Evolutionary conservation across 1,140 invertebrate genomes (phyloP).

Genomic region (Heliconius hewitsoni): DNA sequence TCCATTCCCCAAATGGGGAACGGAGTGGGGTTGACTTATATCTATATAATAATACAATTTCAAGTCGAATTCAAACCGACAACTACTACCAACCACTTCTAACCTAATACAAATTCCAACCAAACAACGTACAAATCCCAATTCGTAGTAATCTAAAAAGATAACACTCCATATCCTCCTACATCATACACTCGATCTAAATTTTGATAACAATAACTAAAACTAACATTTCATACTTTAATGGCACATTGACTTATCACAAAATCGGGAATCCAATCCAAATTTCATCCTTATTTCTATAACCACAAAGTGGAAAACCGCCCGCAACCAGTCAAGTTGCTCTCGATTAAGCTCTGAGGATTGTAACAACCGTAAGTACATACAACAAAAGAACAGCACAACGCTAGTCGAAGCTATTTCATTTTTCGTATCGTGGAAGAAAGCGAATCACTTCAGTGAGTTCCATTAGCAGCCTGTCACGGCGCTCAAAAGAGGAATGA

Average conservation of each 20-base stretch:
- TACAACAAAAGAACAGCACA: constrained; percentile 42
- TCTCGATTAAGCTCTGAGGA: constrained; percentile 37
- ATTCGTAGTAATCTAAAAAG: not conserved
- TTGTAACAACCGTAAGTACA: constrained; percentile 35
- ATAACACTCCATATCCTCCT: not conserved
- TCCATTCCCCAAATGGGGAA: too few relatives aligned
- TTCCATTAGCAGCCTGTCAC: constrained; percentile 41
- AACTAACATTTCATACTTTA: constrained; percentile 13
- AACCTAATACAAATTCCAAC: not conserved
- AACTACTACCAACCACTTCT: too few relatives aligned
- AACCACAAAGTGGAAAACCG: constrained; percentile 10
- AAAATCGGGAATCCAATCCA: not conserved
- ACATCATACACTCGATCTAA: not conserved
- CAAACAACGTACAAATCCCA: not conserved
- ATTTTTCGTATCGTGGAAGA: constrained; percentile 39
- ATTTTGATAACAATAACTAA: constrained; percentile 13
- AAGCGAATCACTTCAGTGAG: constrained; percentile 39
- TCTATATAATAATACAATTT: not conserved
- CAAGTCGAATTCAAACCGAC: not conserved
- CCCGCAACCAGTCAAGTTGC: constrained; percentile 22
- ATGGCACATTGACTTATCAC: not conserved
- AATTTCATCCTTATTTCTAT: constrained; percentile 9
- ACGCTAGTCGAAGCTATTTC: constrained; percentile 36
- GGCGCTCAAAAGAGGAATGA: constrained; percentile 36
- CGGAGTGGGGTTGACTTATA: too few relatives aligned